phyloP scores from a whole-genome alignment of 2,113 vertebrate species.

The Oophaga pumilio region DNA sequence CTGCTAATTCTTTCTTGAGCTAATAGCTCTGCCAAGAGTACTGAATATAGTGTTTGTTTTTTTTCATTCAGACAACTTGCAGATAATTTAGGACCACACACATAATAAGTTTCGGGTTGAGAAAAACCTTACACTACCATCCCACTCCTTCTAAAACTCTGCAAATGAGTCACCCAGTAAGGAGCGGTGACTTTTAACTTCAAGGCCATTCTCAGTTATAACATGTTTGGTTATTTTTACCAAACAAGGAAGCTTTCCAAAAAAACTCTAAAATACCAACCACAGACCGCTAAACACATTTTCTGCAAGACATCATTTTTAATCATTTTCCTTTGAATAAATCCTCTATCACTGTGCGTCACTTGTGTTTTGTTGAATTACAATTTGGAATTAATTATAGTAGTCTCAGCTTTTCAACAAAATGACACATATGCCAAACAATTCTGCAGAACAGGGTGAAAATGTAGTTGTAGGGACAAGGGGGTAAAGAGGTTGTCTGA shows the following conservation, averaged over 20 bases:
- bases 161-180: constrained; percentile 2
- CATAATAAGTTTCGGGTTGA: constrained; percentile 2
- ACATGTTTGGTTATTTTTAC: constrained; percentile 8
- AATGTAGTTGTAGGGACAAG: background rate
- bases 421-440: background rate
- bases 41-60: background rate
- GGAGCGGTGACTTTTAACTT: constrained; percentile 7
- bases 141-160: constrained; percentile 17
- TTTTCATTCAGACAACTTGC: background rate
- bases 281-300: constrained; percentile 11
- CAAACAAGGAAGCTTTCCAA: constrained; percentile 23
- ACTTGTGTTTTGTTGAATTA: background rate
- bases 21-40: constrained; percentile 17
- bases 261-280: background rate
- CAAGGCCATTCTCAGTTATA: constrained; percentile 19
- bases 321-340: background rate
- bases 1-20: constrained; percentile 5
- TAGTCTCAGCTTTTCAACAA: background rate
- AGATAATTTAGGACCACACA: constrained; percentile 36
- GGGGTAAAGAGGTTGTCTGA: background rate
- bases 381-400: background rate
- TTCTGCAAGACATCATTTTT: background rate
- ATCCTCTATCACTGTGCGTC: background rate
- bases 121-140: constrained; percentile 15
- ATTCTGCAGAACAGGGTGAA: background rate